Conservation (phyloP, 2,888 invertebrate genomes). For the Torymus aiolomorphi region DNA sequence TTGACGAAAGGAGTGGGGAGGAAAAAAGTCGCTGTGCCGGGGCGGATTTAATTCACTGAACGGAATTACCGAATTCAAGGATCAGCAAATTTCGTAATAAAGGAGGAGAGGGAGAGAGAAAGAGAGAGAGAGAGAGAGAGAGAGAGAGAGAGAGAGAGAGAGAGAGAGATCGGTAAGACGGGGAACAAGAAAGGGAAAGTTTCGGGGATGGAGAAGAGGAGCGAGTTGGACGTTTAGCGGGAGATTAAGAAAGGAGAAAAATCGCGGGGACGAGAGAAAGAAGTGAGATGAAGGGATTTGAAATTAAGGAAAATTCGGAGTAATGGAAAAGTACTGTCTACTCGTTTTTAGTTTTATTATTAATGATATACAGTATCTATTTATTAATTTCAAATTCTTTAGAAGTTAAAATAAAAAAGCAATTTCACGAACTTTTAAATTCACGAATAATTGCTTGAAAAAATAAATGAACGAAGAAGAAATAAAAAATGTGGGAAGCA, state of each 20-base stretch:
- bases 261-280: not conserved
- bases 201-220: not conserved
- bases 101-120: slow-evolving; percentile 28
- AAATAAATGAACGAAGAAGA: too few species aligned
- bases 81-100: slow-evolving; percentile 54
- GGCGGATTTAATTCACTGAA: slow-evolving; percentile 50
- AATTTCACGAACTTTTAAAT: too few species aligned
- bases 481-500: too few species aligned
- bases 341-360: too few species aligned
- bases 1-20: slow-evolving; percentile 26
- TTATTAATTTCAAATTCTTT: too few species aligned
- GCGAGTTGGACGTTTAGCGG: slow-evolving; percentile 24
- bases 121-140: slow-evolving; percentile 23
- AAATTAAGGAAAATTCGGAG: too few species aligned
- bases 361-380: too few species aligned
- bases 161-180: slow-evolving; percentile 36
- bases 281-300: slow-evolving; percentile 4
- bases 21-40: slow-evolving; percentile 28
- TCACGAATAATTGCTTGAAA: too few species aligned
- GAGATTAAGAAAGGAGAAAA: slow-evolving; percentile 23
- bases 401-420: too few species aligned
- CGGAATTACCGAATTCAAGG: slow-evolving; percentile 52
- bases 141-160: slow-evolving; percentile 14
- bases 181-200: slow-evolving; percentile 30
- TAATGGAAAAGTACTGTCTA: too few species aligned